Percentiles rank a stretch among this genome's conserved stretches.
Evolutionary conservation across 2,113 vertebrate species (phyloP).

Genomic region (Poecilia latipinna): DNA sequence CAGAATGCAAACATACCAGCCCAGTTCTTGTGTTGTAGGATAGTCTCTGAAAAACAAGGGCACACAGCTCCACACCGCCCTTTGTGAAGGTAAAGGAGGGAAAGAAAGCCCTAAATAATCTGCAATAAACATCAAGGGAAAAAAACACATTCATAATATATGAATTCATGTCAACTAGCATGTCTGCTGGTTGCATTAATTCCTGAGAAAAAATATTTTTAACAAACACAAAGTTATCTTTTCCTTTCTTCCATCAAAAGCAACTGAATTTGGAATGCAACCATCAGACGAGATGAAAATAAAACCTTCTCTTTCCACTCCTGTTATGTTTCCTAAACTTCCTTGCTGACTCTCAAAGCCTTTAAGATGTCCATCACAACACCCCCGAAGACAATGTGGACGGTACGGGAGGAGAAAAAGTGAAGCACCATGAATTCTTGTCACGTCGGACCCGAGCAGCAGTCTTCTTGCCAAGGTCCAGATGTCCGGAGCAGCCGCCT

Average conservation of each 20-base stretch:
- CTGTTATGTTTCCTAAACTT: not conserved
- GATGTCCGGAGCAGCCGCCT: constrained; percentile 10
- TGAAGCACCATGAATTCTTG: constrained; percentile 58
- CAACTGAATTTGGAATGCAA: constrained; percentile 41
- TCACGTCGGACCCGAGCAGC: constrained; percentile 18
- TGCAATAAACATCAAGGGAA: not conserved
- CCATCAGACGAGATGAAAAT: constrained; percentile 25
- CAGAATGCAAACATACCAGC: constrained; percentile 22
- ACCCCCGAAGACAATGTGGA: constrained; percentile 14
- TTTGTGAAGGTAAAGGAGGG: constrained; percentile 5
- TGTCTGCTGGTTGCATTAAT: constrained; percentile 39
- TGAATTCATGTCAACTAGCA: constrained; percentile 27
- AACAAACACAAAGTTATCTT: not conserved
- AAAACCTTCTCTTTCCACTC: not conserved
- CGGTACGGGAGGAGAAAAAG: constrained; percentile 32
- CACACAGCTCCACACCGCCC: constrained; percentile 7
- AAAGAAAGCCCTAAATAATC: not conserved
- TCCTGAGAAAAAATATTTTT: constrained; percentile 42
- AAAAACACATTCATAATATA: constrained; percentile 31
- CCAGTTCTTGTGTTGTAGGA: constrained; percentile 14
- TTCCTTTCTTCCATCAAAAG: constrained; percentile 3
- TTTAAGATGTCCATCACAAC: not conserved
- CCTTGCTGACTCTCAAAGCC: constrained; percentile 11
- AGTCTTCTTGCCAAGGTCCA: constrained; percentile 10
- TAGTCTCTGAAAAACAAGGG: constrained; percentile 3